These are phyloP conservation scores for Sipha maydis DNA, from an alignment of 2,888 invertebrate genomes.

Conservation along the genomic window DNA sequence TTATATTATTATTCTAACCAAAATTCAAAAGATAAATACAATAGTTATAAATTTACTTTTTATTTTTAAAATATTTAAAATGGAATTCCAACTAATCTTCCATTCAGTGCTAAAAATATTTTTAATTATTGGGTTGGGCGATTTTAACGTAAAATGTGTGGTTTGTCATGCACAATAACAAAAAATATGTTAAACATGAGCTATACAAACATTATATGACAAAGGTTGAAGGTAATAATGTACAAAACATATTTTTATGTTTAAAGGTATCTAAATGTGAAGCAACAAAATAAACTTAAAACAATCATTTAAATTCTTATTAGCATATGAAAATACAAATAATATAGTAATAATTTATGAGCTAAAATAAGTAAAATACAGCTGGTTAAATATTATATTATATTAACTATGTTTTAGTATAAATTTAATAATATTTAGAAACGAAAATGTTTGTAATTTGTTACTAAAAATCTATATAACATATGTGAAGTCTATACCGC, in stretches of 20 bases:
- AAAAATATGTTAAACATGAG: slow-evolving; percentile 28
- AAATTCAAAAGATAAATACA: not conserved
- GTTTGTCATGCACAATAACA: slow-evolving; percentile 11
- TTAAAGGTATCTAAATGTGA: not conserved
- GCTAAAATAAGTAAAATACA: not conserved
- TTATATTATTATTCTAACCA: not conserved
- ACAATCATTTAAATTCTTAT: not conserved
- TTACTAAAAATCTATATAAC: too few relatives aligned
- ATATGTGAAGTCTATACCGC: too few relatives aligned
- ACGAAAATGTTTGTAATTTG: too few relatives aligned
- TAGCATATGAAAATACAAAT: not conserved
- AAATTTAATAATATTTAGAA: too few relatives aligned
- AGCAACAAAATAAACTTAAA: slow-evolving; percentile 5
- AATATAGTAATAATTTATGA: not conserved
- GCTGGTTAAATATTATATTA: not conserved
- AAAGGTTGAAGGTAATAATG: slow-evolving; percentile 4
- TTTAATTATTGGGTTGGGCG: slow-evolving; percentile 3
- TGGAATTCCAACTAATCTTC: not conserved
- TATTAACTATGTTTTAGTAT: too few relatives aligned
- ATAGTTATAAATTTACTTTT: not conserved
- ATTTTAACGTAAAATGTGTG: not conserved
- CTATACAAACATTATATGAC: slow-evolving; percentile 28
- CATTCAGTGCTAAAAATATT: not conserved
- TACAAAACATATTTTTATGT: not conserved
- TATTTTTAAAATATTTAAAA: slow-evolving; percentile 1